Percentiles rank a stretch among this genome's conserved stretches.
Evolutionary conservation across 2,888 invertebrate genomes (phyloP).

Genomic region (Idaea aversata): DNA sequence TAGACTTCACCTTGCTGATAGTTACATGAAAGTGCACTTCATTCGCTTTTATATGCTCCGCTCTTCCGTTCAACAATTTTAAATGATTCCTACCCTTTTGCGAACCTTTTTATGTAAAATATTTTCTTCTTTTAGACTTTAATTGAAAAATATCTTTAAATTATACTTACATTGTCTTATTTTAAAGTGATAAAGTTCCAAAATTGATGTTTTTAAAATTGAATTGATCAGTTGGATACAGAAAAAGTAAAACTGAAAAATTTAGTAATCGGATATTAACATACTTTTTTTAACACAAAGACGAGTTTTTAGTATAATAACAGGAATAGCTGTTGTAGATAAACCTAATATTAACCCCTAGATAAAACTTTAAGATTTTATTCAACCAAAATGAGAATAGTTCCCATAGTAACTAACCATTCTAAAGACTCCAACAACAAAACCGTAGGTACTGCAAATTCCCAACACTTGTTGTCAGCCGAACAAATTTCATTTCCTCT

Average conservation of each 20-base stretch:
- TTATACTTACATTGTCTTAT: background rate
- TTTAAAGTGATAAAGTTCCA: background rate
- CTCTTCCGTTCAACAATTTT: slow-evolving; percentile 19
- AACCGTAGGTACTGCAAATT: slow-evolving; percentile 5
- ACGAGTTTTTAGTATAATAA: background rate
- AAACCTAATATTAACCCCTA: background rate
- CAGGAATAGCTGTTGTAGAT: background rate
- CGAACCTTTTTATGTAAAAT: background rate
- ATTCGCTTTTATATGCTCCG: slow-evolving; percentile 46
- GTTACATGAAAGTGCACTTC: slow-evolving; percentile 53
- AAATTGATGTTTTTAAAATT: no score
- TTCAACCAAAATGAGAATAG: background rate
- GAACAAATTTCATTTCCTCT: slow-evolving; percentile 25
- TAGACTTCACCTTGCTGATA: slow-evolving; percentile 12
- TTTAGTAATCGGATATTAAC: no score
- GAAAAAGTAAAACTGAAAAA: no score
- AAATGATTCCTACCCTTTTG: slow-evolving; percentile 17
- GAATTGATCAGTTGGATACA: no score
- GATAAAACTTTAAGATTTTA: background rate
- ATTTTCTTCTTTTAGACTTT: background rate
- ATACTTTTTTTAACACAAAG: no score
- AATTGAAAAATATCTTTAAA: no score
- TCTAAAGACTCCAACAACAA: background rate
- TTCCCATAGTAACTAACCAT: background rate
- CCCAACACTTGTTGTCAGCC: slow-evolving; percentile 16